A percentile compares a stretch with the other conserved stretches of the same genome.
Conservation (phyloP, 2,113 vertebrate genomes). For the Tympanuchus pallidicinctus region DNA sequence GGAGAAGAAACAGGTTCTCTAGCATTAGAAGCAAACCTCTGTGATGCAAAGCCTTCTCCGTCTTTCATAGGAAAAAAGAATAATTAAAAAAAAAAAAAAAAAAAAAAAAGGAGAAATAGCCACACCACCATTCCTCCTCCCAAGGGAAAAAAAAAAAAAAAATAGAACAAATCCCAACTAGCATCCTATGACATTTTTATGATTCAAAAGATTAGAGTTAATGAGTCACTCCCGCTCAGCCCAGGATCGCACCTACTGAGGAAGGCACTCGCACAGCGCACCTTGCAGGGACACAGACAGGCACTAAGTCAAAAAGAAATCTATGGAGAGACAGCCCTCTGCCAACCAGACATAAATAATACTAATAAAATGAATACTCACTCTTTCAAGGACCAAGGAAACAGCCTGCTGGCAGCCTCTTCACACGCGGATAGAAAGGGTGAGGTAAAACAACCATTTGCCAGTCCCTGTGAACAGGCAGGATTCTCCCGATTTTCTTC, state of each 20-base stretch:
- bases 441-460: constrained; percentile 39
- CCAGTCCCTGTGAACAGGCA: constrained; percentile 29
- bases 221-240: not conserved
- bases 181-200: not conserved
- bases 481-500: constrained; percentile 52
- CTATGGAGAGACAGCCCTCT: constrained; percentile 1
- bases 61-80: not conserved
- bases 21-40: not conserved
- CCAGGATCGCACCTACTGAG: not conserved
- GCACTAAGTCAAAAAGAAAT: constrained; percentile 31
- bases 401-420: constrained; percentile 39
- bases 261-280: not conserved
- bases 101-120: too few species aligned
- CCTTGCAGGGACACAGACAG: not conserved
- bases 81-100: not conserved
- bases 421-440: constrained; percentile 43
- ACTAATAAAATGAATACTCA: constrained; percentile 69
- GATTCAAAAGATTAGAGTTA: not conserved
- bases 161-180: not conserved
- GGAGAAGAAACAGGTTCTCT: not conserved
- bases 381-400: constrained; percentile 53
- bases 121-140: not conserved
- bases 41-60: constrained; percentile 15
- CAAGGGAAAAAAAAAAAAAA: not conserved
- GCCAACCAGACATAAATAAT: not conserved